A percentile compares a stretch with the other conserved stretches of the same genome.
Evolutionary conservation across 2,888 invertebrate genomes (phyloP).

Genomic region (Glaucopsyche alexis): DNA sequence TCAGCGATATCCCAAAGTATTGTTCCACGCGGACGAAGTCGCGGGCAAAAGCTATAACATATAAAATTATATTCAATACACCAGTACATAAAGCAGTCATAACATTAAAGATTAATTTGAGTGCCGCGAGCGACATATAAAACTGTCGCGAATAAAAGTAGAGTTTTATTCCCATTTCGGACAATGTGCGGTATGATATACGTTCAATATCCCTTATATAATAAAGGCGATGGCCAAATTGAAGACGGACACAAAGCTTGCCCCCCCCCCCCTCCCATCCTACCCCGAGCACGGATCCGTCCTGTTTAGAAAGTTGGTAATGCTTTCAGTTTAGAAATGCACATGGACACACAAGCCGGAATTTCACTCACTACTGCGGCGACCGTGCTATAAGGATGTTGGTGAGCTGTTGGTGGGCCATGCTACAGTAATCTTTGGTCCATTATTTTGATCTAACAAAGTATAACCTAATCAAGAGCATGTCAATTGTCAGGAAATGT

Average conservation of each 20-base stretch:
- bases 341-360: conserved; percentile 3
- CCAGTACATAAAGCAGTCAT: neutral
- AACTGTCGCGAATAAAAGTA: neutral
- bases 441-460: no score
- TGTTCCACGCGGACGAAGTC: no score
- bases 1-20: no score
- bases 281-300: neutral
- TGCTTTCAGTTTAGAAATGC: conserved; percentile 12
- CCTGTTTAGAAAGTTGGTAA: neutral
- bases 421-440: neutral
- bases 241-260: conserved; percentile 18
- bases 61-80: neutral
- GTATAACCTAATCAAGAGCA: no score
- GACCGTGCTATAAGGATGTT: neutral
- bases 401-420: neutral
- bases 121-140: conserved; percentile 2
- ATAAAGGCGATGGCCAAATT: conserved; percentile 10
- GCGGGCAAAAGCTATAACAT: no score
- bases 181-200: conserved; percentile 17
- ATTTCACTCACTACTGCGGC: neutral
- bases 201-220: conserved; percentile 4
- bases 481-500: no score
- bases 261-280: neutral
- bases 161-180: neutral
- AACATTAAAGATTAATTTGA: neutral